A percentile compares a stretch with the other conserved stretches of the same genome.
These are phyloP conservation scores for Drosophila ercepeae DNA, from an alignment of 1,140 invertebrate species.

Conservation along the genomic window DNA sequence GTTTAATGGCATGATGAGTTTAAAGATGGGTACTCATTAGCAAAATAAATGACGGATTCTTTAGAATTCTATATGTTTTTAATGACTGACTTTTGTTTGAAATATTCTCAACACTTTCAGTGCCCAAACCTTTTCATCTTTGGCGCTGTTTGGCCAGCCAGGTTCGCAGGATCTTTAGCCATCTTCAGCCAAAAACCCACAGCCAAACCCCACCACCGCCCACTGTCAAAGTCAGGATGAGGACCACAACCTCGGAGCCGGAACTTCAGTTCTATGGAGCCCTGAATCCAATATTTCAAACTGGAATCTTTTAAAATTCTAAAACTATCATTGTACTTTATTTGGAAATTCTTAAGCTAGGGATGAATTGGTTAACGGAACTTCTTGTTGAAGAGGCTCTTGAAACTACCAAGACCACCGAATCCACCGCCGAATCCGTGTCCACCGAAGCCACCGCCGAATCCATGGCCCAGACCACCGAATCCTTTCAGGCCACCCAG, in stretches of 20 bases:
- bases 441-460: conserved; percentile 57
- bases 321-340: conserved; percentile 27
- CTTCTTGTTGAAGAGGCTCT: conserved; percentile 64
- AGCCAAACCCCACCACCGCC: conserved; percentile 1
- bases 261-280: conserved; percentile 58
- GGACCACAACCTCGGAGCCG: conserved; percentile 13
- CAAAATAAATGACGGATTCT: no score
- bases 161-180: conserved; percentile 13
- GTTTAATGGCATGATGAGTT: background rate
- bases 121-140: conserved; percentile 16
- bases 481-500: conserved; percentile 54
- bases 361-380: conserved; percentile 31
- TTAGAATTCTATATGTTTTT: background rate
- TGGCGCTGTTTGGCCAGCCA: conserved; percentile 52
- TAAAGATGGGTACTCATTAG: no score
- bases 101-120: conserved; percentile 6
- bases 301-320: conserved; percentile 45
- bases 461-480: conserved; percentile 51
- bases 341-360: conserved; percentile 25
- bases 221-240: conserved; percentile 12
- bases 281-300: conserved; percentile 61
- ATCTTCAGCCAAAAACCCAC: conserved; percentile 10
- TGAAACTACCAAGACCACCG: conserved; percentile 51
- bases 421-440: conserved; percentile 58
- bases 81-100: background rate